phyloP scores from a whole-genome alignment of 2,888 invertebrate species.

The Apotomis betuletana region DNA sequence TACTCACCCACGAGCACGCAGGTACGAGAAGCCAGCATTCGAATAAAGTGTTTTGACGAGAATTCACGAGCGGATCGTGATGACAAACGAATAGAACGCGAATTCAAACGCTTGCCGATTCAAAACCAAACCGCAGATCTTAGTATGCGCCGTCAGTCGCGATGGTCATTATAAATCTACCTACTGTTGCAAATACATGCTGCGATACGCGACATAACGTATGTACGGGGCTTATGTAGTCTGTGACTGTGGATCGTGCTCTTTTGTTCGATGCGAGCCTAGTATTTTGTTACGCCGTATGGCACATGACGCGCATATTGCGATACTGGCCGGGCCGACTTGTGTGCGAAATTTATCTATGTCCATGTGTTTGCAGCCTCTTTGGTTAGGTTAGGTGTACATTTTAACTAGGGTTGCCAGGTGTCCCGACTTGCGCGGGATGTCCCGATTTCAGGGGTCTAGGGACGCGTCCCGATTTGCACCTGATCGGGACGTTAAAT shows the following conservation, averaged over 20 bases:
- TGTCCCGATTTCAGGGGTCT: no score
- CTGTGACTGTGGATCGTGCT: background rate
- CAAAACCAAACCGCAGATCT: no score
- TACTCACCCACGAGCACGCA: constrained; percentile 24
- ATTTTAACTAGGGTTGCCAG: no score
- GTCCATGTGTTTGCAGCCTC: background rate
- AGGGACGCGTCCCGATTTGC: no score
- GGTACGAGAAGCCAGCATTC: constrained; percentile 15
- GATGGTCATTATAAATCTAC: background rate
- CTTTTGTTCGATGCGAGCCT: constrained; percentile 44
- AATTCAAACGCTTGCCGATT: no score
- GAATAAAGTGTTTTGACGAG: constrained; percentile 13
- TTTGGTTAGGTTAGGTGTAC: no score
- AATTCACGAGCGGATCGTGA: background rate
- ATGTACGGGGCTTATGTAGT: constrained; percentile 1
- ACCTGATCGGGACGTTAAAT: no score
- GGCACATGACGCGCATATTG: constrained; percentile 41
- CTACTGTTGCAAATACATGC: background rate
- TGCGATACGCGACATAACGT: background rate
- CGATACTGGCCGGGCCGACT: constrained; percentile 33
- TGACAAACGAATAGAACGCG: background rate
- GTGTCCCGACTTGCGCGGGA: no score
- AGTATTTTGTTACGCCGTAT: constrained; percentile 48
- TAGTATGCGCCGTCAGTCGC: background rate
- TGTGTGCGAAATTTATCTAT: constrained; percentile 7